Evolutionary conservation across 1,140 invertebrate genomes (phyloP), one percentile per base, ranked within the genome.

Genomic region (Paralvinella palmiformis): DNA sequence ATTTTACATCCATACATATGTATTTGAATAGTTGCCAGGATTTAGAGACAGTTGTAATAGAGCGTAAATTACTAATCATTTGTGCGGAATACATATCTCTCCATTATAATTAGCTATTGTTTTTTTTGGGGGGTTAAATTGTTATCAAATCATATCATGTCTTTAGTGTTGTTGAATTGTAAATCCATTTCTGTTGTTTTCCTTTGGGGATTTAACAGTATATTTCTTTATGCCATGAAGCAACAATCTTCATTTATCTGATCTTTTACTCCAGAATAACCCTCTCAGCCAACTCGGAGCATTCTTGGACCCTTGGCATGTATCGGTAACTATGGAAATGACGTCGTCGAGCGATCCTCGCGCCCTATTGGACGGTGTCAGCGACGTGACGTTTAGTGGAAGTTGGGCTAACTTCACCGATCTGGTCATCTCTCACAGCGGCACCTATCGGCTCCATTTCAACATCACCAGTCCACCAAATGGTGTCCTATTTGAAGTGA

Each of bases 301-400:
- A 10, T 5, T 45, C 20, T 41, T 41, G 36, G 58, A 60, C 36
- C 58, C 58, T 3, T 60, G 58, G 58, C 7, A 41, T 6, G 35
- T 60, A 2, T 41, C 35, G 24, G 58, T 37, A 6, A 41, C 58
- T 7, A 32, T 60, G 33, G 20, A 29, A 7, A 35, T 3, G 22
- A 5, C 44, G 22, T 41, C 33, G 20, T 32, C 33, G n/a, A 45
- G 35, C 22, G 20, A n/a, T 17, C 1, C 17, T 1, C 22, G n/a
- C 6, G 58, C 58, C 4, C 3, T 7, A 20, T 37, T 60, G 13
- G 6, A 27, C 7, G 58, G 58, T n/a, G 10, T 6, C 10, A 60
- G 33, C 10, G 4, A 1, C n/a, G 24, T 33, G 6, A 22, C 4
- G 7, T 35, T 41, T 20, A 20, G 22, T 5, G 10, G 22, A 6